Evolutionary conservation across 2,113 vertebrate genomes (phyloP), one percentile per base, ranked within the genome.

Genomic region (Vimba vimba): DNA sequence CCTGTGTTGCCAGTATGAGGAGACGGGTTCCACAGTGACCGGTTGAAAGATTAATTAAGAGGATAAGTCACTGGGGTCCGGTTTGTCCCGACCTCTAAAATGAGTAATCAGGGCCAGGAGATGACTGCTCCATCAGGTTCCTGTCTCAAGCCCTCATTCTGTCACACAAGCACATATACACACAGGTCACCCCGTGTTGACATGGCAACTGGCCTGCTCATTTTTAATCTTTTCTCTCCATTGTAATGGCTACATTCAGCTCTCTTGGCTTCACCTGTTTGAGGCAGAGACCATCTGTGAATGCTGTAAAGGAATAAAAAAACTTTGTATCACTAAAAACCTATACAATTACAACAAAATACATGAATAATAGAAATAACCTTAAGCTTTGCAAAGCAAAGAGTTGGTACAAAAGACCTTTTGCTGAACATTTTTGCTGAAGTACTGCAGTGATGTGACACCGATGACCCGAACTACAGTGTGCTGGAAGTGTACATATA

Each of bases 31-130:
- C 81, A 25, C 80, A 59, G 85, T 82, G 85, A 82, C 84, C 64
- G 23, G 68, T 81, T 84, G 59, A 84, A 87, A 90, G 91, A 91
- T 90, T 90, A 86, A 91, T 91, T 87, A 87, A 88, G 64, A 55
- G 82, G 55, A 79, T 76, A 87, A 85, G 68, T 86, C 84, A 69
- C 77, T 0, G 25, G 87, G 87, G 91, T 89, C 66, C 57, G 47
- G 83, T 89, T 84, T 87, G 85, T 75, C 27, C 86, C 87, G 87
- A 90, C 91, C 89, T 91, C 89, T 87, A 89, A 89, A 90, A 89
- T 90, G 89, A 91, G 83, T 90, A 90, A 91, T 88, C 76, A 86
- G 62, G 89, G 83, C 84, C 86, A 84, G 88, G 79, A 62, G 86
- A 71, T 78, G 87, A 85, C 86, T 85, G 86, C 84, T 85, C 87